Evolutionary conservation across 2,113 vertebrate genomes (phyloP), one percentile per base, ranked within the genome.

Genomic region (Rhegmatorhina hoffmannsi): DNA sequence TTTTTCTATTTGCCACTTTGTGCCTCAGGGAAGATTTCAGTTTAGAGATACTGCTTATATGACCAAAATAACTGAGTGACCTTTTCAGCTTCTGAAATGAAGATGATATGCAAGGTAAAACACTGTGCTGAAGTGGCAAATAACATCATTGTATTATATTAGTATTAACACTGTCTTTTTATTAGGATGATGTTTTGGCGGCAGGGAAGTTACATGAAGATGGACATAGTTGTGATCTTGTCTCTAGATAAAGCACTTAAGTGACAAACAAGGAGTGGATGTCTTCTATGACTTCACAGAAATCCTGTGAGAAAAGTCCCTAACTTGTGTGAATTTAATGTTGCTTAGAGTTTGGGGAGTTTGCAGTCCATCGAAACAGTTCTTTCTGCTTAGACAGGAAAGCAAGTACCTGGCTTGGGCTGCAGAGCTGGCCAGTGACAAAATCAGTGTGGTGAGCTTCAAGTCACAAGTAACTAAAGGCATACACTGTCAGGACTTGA

Each of bases 71-170:
- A 40, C 26, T 28, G 44, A 64, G 40, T 79, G 81, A 66, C 49
- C 56, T 74, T 94, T 94, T 89, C 77, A 75, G 43, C 63, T 83
- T 90, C 81, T 76, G 60, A 93, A 91, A 79, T 10, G 4, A 76
- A 63, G 59, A 63, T 33, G 16, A 20, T 87, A 5, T 31, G 8
- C 24, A 31, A 43, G 12, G 15, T 60, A 55, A 79, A 95, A 49
- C 17, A 15, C 33, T 62, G 11, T 36, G 31, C 12, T 84, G 16
- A 23, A 44, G 43, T 44, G 74, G 70, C 17, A 77, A 84, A 67
- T 82, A 70, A 46, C 9, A 7, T 25, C 46, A 26, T 55, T 87
- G 50, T 77, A 62, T 38, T 38, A 28, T 38, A 38, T 28, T 62
- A 28, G 28, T 62, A 40, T 60, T 38, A 28, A 28, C 11, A 9